phyloP scores from a whole-genome alignment of 1,140 invertebrate genomes.

The Aricia agestis region DNA sequence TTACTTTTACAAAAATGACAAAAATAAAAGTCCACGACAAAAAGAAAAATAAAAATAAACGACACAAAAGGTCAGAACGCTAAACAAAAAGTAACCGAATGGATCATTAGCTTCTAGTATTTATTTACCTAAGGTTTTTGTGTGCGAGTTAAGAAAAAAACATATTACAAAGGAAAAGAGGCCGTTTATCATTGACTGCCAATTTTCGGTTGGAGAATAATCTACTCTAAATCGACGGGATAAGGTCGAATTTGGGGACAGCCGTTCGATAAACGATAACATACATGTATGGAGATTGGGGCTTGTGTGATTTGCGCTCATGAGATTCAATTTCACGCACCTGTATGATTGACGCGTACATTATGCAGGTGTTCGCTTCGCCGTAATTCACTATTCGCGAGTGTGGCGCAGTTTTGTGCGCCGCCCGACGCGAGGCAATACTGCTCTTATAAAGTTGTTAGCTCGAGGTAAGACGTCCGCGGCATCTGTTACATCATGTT shows the following conservation, averaged over 20 bases:
- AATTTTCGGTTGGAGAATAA: conserved; percentile 18
- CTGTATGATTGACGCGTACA: conserved; percentile 59
- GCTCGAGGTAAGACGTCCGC: too few relatives aligned
- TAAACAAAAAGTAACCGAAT: background rate
- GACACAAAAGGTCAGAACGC: background rate
- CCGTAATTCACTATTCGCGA: conserved; percentile 52
- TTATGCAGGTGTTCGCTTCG: conserved; percentile 57
- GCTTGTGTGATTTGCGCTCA: conserved; percentile 63
- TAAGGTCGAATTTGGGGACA: conserved; percentile 32
- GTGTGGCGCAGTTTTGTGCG: background rate
- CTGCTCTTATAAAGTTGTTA: background rate
- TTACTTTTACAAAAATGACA: too few relatives aligned
- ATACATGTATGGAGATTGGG: conserved; percentile 49
- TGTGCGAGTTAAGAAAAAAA: conserved; percentile 14
- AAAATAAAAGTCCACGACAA: background rate
- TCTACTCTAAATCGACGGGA: conserved; percentile 24
- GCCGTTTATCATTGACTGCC: conserved; percentile 39
- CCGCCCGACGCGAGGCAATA: background rate
- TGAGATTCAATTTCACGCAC: conserved; percentile 64
- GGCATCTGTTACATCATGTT: too few relatives aligned
- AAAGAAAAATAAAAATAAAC: background rate
- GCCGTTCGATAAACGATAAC: conserved; percentile 5
- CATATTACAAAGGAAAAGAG: conserved; percentile 31
- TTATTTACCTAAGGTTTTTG: conserved; percentile 13
- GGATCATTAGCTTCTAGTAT: background rate